Base-by-base conservation (phyloP, 2,797 vertebrate genomes). In the Diplodus puntazzo region DNA sequence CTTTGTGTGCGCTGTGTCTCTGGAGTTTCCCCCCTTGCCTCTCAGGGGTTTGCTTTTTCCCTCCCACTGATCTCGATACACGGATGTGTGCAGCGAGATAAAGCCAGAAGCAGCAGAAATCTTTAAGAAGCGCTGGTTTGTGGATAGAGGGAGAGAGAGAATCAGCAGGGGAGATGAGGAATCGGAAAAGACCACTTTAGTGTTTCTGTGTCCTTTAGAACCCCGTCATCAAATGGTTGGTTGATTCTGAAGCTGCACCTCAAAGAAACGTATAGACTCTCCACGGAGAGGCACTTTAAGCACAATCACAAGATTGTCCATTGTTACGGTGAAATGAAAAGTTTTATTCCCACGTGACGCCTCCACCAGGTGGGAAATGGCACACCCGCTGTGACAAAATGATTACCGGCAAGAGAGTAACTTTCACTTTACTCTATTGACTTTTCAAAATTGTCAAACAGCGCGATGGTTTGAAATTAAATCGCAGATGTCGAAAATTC, bases 321-420 rank as follows among this genome's bases (percentile, higher is more conserved):
- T 84, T 87, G 69, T 86, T 60, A 20, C 48, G 74, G n/a, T 77
- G n/a, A 88, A 83, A 89, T 85, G 58, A 81, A 78, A 83, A 39
- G 67, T 78, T 79, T 68, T 74, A 59, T 72, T 74, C 54, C 58
- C 60, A 66, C 71, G 77, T 68, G 78, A 90, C 53, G 58, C 52
- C 61, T 79, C 75, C 60, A 68, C 53, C 52, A 48, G 58, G 77
- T 79, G 63, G 67, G 81, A 85, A 90, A 81, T 69, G 48, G 66
- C 70, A 70, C 79, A 87, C 78, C 67, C 78, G 79, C 81, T 86
- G 83, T 87, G 77, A 88, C 75, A 67, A 85, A 91, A 71, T 68
- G 74, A 86, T 81, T 83, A 49, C 75, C 39, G 53, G 63, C 70
- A 53, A 87, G 77, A 87, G 89, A 90, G 75, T 67, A 75, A 75